These are phyloP conservation scores for Acromyrmex echinatior DNA, from an alignment of 1,140 invertebrate genomes.

Conservation along the genomic window DNA sequence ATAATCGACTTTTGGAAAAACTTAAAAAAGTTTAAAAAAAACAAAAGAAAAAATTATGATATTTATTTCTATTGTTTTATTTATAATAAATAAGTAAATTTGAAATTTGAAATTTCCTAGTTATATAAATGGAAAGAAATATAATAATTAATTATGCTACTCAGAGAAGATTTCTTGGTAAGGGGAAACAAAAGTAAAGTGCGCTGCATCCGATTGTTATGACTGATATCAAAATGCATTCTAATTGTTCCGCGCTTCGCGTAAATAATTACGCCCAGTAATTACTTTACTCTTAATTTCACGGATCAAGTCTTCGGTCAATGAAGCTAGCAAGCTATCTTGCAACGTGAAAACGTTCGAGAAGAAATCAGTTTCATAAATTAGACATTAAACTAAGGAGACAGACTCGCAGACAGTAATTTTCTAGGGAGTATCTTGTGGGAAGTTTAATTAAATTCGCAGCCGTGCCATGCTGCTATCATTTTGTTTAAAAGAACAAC, in stretches of 20 bases:
- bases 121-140: slow-evolving; percentile 1
- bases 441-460: slow-evolving; percentile 65
- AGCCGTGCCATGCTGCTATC: neutral
- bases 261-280: slow-evolving; percentile 32
- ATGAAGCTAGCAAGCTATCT: slow-evolving; percentile 25
- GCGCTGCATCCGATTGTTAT: slow-evolving; percentile 27
- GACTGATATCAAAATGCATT: slow-evolving; percentile 22
- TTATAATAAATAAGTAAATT: neutral
- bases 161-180: neutral
- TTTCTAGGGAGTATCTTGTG: slow-evolving; percentile 40
- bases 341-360: slow-evolving; percentile 20
- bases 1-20: neutral
- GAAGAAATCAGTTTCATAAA: slow-evolving; percentile 48
- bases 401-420: slow-evolving; percentile 39
- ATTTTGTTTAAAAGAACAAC: slow-evolving; percentile 64
- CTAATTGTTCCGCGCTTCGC: slow-evolving; percentile 22
- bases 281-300: slow-evolving; percentile 56
- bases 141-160: slow-evolving; percentile 29
- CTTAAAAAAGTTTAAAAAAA: neutral
- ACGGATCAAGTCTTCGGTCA: slow-evolving; percentile 25
- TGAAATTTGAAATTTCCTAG: neutral
- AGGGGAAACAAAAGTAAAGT: neutral
- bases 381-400: slow-evolving; percentile 48
- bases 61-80: neutral
- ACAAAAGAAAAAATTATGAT: neutral